phyloP scores from a whole-genome alignment of 2,113 vertebrate species.

The Camarhynchus parvulus region DNA sequence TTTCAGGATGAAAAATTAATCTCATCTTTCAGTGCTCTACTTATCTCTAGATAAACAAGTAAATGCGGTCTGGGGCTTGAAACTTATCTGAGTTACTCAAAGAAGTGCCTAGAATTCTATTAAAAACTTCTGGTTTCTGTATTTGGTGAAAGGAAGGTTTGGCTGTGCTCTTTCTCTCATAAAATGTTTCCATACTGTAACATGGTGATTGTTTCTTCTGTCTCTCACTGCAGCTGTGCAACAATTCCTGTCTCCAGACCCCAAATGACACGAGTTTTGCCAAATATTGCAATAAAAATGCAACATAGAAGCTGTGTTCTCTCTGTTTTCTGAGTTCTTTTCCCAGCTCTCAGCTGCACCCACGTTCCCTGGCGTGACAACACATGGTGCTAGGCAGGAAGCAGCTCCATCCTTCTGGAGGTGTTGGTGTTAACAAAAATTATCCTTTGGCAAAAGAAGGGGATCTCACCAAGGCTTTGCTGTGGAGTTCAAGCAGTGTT shows the following conservation, averaged over 20 bases:
- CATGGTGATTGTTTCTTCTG: background rate
- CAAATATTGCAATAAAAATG: background rate
- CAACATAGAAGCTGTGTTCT: background rate
- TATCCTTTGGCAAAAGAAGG: background rate
- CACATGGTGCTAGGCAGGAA: background rate
- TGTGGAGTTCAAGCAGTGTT: background rate
- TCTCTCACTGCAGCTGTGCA: background rate
- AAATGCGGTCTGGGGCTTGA: background rate
- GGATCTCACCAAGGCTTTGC: background rate
- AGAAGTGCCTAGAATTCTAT: background rate
- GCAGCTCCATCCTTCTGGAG: background rate
- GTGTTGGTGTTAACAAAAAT: background rate
- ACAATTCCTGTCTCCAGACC: background rate
- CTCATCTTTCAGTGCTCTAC: background rate
- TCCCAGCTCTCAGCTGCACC: background rate
- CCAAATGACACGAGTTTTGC: background rate
- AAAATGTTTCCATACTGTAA: background rate
- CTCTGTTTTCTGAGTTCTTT: background rate
- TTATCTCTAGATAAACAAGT: background rate
- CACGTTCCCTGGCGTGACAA: fast-evolving
- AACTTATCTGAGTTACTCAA: background rate
- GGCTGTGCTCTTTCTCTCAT: background rate
- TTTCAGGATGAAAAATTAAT: background rate
- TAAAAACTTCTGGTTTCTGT: background rate
- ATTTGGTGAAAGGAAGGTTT: background rate